Conservation (phyloP, 2,113 vertebrate genomes). For the Cyanoliseus patagonus region DNA sequence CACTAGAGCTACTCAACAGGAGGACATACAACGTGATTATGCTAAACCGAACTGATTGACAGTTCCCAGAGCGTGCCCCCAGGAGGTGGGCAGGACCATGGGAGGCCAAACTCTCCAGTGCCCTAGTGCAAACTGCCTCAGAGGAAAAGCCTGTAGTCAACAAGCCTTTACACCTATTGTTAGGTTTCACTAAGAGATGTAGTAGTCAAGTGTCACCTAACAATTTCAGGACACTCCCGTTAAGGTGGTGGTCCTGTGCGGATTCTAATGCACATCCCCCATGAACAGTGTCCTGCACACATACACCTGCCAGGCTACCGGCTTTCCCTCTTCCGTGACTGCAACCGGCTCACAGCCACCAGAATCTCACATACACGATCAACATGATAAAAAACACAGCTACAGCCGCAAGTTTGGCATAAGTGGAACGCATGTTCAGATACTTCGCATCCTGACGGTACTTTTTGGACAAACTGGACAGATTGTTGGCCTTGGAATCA, state of each 20-base stretch:
- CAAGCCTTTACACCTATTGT: slow-evolving; percentile 52
- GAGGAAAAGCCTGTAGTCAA: slow-evolving; percentile 68
- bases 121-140: slow-evolving; percentile 44
- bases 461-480: slow-evolving; percentile 98
- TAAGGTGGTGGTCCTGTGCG: slow-evolving; percentile 51
- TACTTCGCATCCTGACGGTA: slow-evolving; percentile 98
- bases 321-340: slow-evolving; percentile 49
- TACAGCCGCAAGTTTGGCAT: slow-evolving; percentile 93
- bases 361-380: slow-evolving; percentile 97
- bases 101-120: slow-evolving; percentile 16
- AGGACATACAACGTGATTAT: slow-evolving; percentile 12
- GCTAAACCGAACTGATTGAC: slow-evolving; percentile 18
- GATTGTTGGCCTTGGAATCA: slow-evolving; percentile 96
- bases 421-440: slow-evolving; percentile 98
- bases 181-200: slow-evolving; percentile 51
- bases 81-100: not conserved
- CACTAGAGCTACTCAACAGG: slow-evolving; percentile 53
- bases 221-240: slow-evolving; percentile 56
- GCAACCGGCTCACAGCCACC: slow-evolving; percentile 90
- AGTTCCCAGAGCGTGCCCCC: not conserved
- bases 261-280: slow-evolving; percentile 78
- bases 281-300: slow-evolving; percentile 70
- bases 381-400: slow-evolving; percentile 98
- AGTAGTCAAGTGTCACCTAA: slow-evolving; percentile 44
- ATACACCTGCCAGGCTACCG: slow-evolving; percentile 53